These are phyloP conservation scores for Hypotaenidia philippensis DNA, from an alignment of 2,797 vertebrate species.

Conservation along the genomic window DNA sequence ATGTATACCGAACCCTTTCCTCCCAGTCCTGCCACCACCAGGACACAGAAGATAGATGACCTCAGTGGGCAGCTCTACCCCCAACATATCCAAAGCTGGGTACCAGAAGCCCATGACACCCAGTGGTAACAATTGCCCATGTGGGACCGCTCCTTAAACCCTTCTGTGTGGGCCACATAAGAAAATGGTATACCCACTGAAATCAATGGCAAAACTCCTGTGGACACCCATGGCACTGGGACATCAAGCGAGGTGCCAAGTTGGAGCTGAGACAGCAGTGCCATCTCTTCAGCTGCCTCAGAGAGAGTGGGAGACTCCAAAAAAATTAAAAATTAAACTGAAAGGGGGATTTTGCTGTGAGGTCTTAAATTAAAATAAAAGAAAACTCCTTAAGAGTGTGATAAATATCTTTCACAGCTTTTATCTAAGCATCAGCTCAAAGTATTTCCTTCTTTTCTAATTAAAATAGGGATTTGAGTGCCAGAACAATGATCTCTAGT, in stretches of 20 bases:
- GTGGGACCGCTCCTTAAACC: not conserved
- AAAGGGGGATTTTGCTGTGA: not conserved
- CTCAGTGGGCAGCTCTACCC: not conserved
- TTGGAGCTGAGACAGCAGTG: not conserved
- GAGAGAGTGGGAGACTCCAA: not conserved
- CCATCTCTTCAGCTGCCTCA: not conserved
- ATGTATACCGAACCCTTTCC: not conserved
- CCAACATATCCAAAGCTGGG: not conserved
- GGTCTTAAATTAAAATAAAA: slow-evolving; percentile 30
- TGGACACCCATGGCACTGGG: not conserved
- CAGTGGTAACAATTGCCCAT: fast-evolving
- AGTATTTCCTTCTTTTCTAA: slow-evolving; percentile 73
- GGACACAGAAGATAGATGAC: not conserved
- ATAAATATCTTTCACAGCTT: slow-evolving; percentile 61
- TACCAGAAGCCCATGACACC: not conserved
- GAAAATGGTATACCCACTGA: fast-evolving
- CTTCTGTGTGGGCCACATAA: not conserved
- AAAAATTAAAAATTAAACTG: not conserved
- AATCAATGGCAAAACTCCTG: not conserved
- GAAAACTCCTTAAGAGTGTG: slow-evolving; percentile 38
- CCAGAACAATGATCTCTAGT: slow-evolving; percentile 67
- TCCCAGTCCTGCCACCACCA: not conserved
- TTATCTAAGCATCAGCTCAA: slow-evolving; percentile 65
- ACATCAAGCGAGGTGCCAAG: fast-evolving
- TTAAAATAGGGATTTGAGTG: slow-evolving; percentile 69